Evolutionary conservation across 2,888 invertebrate genomes (phyloP), one percentile per base, ranked within the genome.

Genomic region (Notocelia uddmanniana): DNA sequence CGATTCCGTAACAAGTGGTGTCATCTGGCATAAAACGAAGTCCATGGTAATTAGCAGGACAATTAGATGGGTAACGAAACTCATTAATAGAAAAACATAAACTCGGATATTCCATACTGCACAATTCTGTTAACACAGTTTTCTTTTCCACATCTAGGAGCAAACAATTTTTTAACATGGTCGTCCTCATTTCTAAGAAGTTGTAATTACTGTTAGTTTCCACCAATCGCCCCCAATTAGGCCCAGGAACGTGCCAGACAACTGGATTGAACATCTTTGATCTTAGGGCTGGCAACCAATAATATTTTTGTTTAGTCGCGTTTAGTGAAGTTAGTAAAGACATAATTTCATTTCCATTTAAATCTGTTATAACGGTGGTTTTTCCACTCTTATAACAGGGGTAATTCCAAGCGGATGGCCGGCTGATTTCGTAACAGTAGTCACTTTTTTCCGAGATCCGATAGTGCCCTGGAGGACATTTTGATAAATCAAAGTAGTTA

Each of bases 261-360:
- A 94, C 77, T 21, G 94, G 94, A 72, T 89, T 86, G 74, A 90
- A 94, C 45, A 83, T 74, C 62, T 87, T 88, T n/a, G 80, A 77
- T 50, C 94, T 87, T 57, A 85, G 85, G 3, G 91, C 89, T 18
- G 95, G 95, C 68, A 95, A 76, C 95, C 95, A 95, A 78, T 84
- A 90, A 72, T 83, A 87, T 74, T 81, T 82, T 1, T 69, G 75
- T 67, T 86, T 85, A 59, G 74, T 77, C 18, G 73, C 64, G 64
- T 74, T 79, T 69, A 94, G 86, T 11, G 86, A 85, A 50, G 80
- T 70, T 31, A 92, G 71, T 69, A 93, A 74, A n/a, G 82, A 82
- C 15, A 82, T 73, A 0, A 85, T 72, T 76, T 92, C 90, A 18
- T 79, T 74, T 58, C 75, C 74, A 52, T 81, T 79, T 34, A 93